Conservation (phyloP, 2,888 invertebrate genomes). For the Dendrolimus houi region DNA sequence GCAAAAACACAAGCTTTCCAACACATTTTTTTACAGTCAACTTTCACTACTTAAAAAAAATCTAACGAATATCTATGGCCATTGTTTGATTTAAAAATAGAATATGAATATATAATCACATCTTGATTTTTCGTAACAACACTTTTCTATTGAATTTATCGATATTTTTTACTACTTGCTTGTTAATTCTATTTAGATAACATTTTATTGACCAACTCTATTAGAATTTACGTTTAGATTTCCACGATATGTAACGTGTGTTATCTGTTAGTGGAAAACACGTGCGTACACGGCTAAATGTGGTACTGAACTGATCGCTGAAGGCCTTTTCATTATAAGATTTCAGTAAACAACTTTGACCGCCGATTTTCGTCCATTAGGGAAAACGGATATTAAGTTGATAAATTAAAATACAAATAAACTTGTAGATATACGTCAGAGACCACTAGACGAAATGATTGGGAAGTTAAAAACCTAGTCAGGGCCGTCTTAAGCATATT, state of each 20-base stretch:
- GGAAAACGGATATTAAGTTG: not conserved
- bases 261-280: not conserved
- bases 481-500: too few species aligned
- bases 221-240: not conserved
- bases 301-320: not conserved
- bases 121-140: not conserved
- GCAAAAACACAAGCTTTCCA: slow-evolving; percentile 25
- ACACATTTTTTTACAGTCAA: slow-evolving; percentile 21
- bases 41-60: not conserved
- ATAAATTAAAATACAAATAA: too few species aligned
- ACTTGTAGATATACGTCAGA: too few species aligned
- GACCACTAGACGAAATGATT: too few species aligned
- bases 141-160: not conserved
- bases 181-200: not conserved
- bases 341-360: not conserved
- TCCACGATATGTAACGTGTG: not conserved
- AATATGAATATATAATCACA: not conserved
- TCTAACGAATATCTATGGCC: slow-evolving; percentile 1
- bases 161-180: too few species aligned
- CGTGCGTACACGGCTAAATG: not conserved
- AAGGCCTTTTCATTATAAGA: not conserved
- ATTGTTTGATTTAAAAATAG: not conserved
- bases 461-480: too few species aligned
- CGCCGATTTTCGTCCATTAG: not conserved
- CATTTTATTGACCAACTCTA: not conserved